A percentile compares a stretch with the other conserved stretches of the same genome.
phyloP scores from a whole-genome alignment of 2,113 vertebrate species.

The Ranitomeya imitator region DNA sequence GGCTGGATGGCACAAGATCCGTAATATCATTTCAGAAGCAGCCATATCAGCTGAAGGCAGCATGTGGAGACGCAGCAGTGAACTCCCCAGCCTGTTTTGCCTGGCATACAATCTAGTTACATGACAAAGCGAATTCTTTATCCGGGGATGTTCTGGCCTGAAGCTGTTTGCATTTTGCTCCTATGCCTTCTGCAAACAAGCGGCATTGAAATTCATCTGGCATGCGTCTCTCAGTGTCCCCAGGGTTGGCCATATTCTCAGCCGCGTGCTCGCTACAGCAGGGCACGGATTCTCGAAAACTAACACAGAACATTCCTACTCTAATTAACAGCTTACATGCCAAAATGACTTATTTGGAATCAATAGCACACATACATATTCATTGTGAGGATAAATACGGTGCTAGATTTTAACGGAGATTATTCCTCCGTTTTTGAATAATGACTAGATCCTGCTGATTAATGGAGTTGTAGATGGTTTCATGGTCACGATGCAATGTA shows the following conservation, averaged over 20 bases:
- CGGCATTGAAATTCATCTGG: constrained; percentile 49
- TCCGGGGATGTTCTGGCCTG: constrained; percentile 51
- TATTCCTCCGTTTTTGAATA: neutral
- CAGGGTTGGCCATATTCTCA: constrained; percentile 37
- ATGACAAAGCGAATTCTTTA: constrained; percentile 46
- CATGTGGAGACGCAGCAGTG: constrained; percentile 1
- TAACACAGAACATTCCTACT: neutral
- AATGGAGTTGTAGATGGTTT: neutral
- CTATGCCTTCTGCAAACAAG: constrained; percentile 48
- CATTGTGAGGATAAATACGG: neutral
- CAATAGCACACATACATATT: neutral
- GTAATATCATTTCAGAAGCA: constrained; percentile 31
- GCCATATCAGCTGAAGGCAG: constrained; percentile 45
- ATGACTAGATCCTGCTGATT: neutral
- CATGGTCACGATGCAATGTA: neutral
- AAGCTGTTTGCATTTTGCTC: constrained; percentile 53
- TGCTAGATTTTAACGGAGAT: neutral
- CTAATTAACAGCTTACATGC: constrained; percentile 25
- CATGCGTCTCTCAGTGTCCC: constrained; percentile 7
- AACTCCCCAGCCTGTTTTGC: constrained; percentile 38
- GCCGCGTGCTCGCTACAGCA: constrained; percentile 16
- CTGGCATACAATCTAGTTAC: constrained; percentile 29
- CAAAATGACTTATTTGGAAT: neutral
- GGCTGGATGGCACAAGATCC: constrained; percentile 27
- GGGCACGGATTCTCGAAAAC: constrained; percentile 13